Evolutionary conservation across 2,888 invertebrate genomes (phyloP), one percentile per base, ranked within the genome.

Genomic region (Eupithecia insigniata): DNA sequence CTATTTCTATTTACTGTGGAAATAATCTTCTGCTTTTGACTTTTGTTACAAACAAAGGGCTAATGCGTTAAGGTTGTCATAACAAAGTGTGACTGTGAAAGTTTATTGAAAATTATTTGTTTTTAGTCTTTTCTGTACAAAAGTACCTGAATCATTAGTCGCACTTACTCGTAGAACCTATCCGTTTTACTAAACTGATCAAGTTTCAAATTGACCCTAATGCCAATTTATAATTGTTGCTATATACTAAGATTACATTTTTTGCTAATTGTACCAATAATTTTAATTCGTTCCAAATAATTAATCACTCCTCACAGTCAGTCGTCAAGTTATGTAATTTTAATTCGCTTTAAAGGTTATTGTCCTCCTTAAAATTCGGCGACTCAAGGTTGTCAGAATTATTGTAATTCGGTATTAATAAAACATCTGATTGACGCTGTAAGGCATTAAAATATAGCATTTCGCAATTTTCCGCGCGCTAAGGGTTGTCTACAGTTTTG

Each of bases 351-450:
- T 64, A 71, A 65, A 66, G 69, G 62, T 66, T 36, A 16, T 67
- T 62, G 66, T 26, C 61, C 62, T 69, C 22, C 14, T 60, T 71
- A 67, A 66, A 39, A 69, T 75, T 70, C 67, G 28, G 30, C 22
- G 60, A 74, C 74, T 77, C 74, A 77, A 78, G 74, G 76, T 66
- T 77, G 67, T 65, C 67, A 43, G 75, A 74, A 67, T 71, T 73
- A 73, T 73, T 77, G 74, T 74, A 74, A 78, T 78, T 72, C 67
- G 26, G 55, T 26, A 74, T 74, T 67, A 74, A 74, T 74, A 74
- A 74, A 71, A 78, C 74, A 74, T 76, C 58, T 65, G 69, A 36
- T 26, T 71, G 71, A 66, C 55, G 68, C 71, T 61, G 58, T 62
- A 72, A 69, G 55, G 66, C 70, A 76, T 75, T 74, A 73, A 72